Evolutionary conservation across 1,140 invertebrate genomes (phyloP), one percentile per base, ranked within the genome.

Genomic region (Lepidotrigona ventralis): DNA sequence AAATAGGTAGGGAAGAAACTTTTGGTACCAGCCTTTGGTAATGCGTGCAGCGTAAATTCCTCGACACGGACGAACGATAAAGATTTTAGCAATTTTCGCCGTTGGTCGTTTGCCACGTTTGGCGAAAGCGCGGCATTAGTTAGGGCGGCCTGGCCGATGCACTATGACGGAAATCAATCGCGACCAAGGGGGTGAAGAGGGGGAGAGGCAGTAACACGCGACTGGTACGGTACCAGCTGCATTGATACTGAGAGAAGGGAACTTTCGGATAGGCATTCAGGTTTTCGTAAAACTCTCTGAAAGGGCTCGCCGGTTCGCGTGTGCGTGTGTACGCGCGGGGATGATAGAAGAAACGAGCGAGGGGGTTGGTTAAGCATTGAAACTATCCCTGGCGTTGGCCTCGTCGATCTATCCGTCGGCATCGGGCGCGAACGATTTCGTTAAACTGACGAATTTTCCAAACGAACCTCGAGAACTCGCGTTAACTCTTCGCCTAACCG

Each of bases 221-320:
- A 93, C 91, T 93, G 92, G 93, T 94, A 93, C 92, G 88, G 93
- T 94, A 93, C 92, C 92, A 94, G 89, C 91, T 92, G 90, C 90
- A 92, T 91, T 89, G 91, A 86, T 91, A 91, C 88, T 86, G 82
- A 85, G 88, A 86, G 84, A 85, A 81, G 71, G 72, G 87, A 91
- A 91, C 83, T 91, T 91, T 91, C 83, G 83, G 68, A 81, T 81
- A 90, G 90, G 85, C 89, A 91, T 90, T 90, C 39, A 46, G 39
- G 90, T 79, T 90, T 90, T 90, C 81, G 88, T 87, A 90, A 89
- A 84, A 80, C 78, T 80, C 33, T 33, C 39, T 53, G 39, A 63
- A 80, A 63, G 78, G 82, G 75, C 72, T 64, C 58, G 71, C 17
- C 23, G 76, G 68, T 54, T 71, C 68, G 26, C 29, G 15, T 29